Evolutionary conservation across 2,888 invertebrate genomes (phyloP).

Genomic region (Drosophila falleni): DNA sequence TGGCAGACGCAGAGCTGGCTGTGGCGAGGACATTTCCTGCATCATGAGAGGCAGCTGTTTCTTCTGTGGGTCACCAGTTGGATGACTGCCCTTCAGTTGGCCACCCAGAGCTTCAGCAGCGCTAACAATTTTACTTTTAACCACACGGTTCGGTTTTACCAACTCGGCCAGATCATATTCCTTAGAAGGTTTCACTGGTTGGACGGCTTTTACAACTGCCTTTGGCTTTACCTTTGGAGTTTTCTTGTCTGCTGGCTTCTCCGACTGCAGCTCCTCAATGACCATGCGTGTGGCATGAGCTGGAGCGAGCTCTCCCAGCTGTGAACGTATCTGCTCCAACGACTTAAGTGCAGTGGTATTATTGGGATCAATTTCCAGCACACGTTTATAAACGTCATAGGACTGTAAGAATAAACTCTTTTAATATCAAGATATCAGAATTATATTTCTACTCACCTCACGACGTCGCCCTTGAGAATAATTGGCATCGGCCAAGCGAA

Average conservation of each 20-base stretch:
- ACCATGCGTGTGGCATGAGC: constrained; percentile 80
- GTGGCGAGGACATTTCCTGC: constrained; percentile 21
- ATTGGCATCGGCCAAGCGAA: constrained; percentile 86
- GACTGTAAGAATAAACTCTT: constrained; percentile 84
- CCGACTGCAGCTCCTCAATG: constrained; percentile 70
- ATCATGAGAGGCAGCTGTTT: constrained; percentile 28
- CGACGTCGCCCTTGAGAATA: constrained; percentile 68
- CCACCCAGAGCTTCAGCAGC: constrained; percentile 78
- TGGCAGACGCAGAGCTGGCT: constrained; percentile 48
- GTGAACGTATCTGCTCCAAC: constrained; percentile 71
- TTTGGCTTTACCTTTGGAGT: constrained; percentile 15
- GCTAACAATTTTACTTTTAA: constrained; percentile 78
- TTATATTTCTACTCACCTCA: constrained; percentile 61
- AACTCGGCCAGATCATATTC: constrained; percentile 83
- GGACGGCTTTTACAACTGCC: neutral
- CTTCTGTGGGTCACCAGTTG: constrained; percentile 6
- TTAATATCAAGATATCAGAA: neutral
- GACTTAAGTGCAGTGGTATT: constrained; percentile 86
- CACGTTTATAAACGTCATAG: constrained; percentile 86
- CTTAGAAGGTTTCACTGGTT: constrained; percentile 23
- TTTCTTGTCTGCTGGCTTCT: constrained; percentile 4
- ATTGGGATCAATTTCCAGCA: constrained; percentile 87
- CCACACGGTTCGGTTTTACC: constrained; percentile 82
- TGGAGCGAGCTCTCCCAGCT: constrained; percentile 82
- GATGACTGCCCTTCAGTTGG: constrained; percentile 32